These are phyloP conservation scores for Edolisoma coerulescens DNA, from an alignment of 2,113 vertebrate genomes.

Conservation along the genomic window DNA sequence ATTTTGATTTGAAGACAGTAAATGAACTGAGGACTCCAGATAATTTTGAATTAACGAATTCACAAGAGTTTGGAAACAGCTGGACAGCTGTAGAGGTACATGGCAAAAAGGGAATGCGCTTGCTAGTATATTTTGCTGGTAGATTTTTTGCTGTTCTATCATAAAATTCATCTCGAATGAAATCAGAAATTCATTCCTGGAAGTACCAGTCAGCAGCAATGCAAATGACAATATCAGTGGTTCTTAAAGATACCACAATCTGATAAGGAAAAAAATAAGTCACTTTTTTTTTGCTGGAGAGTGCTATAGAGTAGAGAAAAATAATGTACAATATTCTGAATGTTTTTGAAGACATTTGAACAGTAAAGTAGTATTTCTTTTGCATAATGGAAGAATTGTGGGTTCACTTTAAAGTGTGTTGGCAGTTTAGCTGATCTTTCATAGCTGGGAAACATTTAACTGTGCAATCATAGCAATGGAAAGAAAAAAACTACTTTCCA, in stretches of 20 bases:
- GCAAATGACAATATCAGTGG: fast-evolving
- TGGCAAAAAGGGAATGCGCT: background rate
- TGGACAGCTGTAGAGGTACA: constrained; percentile 87
- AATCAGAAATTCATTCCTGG: background rate
- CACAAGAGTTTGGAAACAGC: constrained; percentile 94
- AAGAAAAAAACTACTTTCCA: background rate
- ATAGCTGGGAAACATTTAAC: background rate
- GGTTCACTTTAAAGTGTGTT: background rate
- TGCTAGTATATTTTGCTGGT: background rate
- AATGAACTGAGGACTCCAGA: constrained; percentile 95
- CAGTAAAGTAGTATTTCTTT: background rate
- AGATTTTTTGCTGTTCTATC: background rate
- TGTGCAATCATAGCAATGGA: background rate
- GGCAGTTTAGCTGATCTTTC: background rate
- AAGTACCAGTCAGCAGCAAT: background rate
- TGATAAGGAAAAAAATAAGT: background rate
- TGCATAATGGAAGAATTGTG: background rate
- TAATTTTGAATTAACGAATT: constrained; percentile 87
- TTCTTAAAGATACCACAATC: background rate
- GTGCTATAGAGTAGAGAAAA: background rate
- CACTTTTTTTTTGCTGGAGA: background rate
- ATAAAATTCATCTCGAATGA: background rate
- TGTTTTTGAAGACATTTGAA: background rate
- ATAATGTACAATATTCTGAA: background rate
- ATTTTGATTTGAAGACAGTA: constrained; percentile 93